These are phyloP conservation scores for Anodontia alba DNA, from an alignment of 2,888 invertebrate species.

Conservation along the genomic window DNA sequence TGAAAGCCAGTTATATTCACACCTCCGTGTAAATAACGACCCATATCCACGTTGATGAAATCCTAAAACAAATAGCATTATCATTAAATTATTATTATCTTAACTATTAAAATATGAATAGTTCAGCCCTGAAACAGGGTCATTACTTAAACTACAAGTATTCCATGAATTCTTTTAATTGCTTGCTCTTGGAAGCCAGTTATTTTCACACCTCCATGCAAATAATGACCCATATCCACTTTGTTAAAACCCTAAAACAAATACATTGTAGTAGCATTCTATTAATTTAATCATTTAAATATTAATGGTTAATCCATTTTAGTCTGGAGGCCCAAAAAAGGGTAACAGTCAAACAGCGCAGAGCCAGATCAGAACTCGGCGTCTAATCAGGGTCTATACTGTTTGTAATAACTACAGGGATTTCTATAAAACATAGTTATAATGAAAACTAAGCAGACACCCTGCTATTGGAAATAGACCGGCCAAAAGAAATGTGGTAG, in stretches of 20 bases:
- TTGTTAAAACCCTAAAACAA: constrained; percentile 93
- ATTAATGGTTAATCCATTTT: constrained; percentile 1
- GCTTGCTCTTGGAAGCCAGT: constrained; percentile 91
- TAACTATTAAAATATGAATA: background rate
- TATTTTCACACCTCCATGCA: constrained; percentile 97
- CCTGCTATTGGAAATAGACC: too few species aligned
- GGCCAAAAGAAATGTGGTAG: too few species aligned
- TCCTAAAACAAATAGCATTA: constrained; percentile 88
- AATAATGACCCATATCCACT: constrained; percentile 96
- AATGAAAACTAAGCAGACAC: too few species aligned
- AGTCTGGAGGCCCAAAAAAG: background rate
- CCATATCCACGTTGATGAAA: constrained; percentile 95
- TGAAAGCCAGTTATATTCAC: constrained; percentile 98
- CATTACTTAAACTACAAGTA: too few species aligned
- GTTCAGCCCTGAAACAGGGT: too few species aligned
- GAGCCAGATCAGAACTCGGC: too few species aligned
- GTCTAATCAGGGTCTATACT: too few species aligned
- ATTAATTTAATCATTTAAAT: background rate
- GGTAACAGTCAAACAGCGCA: background rate
- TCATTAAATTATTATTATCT: too few species aligned
- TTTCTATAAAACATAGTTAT: too few species aligned
- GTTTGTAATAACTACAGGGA: too few species aligned
- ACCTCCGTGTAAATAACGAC: constrained; percentile 97
- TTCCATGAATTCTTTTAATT: constrained; percentile 52
- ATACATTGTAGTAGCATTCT: background rate